These are phyloP conservation scores for Drosophila micromelanica DNA, from an alignment of 1,140 invertebrate genomes.

Conservation along the genomic window DNA sequence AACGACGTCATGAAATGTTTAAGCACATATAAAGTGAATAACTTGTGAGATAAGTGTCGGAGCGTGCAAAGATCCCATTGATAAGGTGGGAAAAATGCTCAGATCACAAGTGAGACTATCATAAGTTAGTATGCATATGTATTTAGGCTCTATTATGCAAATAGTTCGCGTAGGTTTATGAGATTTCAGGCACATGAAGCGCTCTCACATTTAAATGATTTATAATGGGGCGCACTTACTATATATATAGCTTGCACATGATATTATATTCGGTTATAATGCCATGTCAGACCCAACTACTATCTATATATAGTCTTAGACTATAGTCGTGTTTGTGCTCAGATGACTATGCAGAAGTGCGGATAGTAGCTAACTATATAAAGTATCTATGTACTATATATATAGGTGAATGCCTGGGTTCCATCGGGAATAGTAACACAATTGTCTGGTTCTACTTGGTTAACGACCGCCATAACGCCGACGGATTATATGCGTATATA, in stretches of 20 bases:
- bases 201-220: conserved; percentile 33
- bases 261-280: conserved; percentile 3
- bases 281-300: conserved; percentile 1
- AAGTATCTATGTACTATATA: too few relatives aligned
- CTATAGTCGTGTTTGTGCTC: background rate
- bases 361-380: background rate
- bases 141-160: conserved; percentile 44
- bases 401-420: too few relatives aligned
- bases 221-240: conserved; percentile 46
- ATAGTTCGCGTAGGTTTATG: conserved; percentile 36
- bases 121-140: background rate
- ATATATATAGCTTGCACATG: background rate
- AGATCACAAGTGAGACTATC: conserved; percentile 21
- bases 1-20: conserved; percentile 4
- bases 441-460: conserved; percentile 41
- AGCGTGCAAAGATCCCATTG: conserved; percentile 8
- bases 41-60: background rate
- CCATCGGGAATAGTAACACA: background rate
- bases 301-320: conserved; percentile 8
- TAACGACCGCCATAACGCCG: conserved; percentile 32
- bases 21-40: background rate
- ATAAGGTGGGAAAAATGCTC: conserved; percentile 25
- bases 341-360: conserved; percentile 16
- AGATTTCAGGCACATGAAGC: conserved; percentile 36
- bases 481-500: conserved; percentile 13